These are phyloP conservation scores for Eulemur rufifrons DNA, from an alignment of 2,113 vertebrate genomes.

Conservation along the genomic window DNA sequence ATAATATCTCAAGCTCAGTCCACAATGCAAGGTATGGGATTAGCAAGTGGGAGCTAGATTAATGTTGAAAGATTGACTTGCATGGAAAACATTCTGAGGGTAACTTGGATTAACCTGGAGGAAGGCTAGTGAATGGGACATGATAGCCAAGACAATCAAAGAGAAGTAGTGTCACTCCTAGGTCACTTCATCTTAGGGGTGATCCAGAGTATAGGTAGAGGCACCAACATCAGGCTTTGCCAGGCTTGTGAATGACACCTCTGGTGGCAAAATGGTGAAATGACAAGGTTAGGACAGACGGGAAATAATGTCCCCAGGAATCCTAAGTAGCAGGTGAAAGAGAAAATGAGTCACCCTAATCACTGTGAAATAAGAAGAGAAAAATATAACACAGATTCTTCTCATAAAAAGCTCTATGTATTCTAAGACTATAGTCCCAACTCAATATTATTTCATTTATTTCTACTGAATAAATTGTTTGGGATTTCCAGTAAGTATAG, in stretches of 20 bases:
- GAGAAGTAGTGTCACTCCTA: background rate
- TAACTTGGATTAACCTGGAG: background rate
- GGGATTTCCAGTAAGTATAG: background rate
- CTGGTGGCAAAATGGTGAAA: background rate
- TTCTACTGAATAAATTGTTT: background rate
- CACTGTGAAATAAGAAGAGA: background rate
- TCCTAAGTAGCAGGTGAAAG: background rate
- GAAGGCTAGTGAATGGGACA: background rate
- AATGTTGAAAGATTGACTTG: background rate
- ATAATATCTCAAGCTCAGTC: background rate
- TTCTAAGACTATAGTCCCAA: background rate
- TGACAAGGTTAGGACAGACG: background rate
- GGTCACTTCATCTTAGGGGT: background rate
- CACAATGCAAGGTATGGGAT: background rate
- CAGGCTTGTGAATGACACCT: background rate
- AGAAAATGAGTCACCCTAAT: background rate
- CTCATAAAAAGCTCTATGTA: background rate
- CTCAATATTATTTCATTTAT: background rate
- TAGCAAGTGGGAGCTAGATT: background rate
- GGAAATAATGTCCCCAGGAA: background rate
- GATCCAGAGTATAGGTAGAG: background rate
- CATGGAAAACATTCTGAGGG: background rate
- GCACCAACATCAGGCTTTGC: background rate
- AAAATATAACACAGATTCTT: background rate
- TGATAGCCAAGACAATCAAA: background rate